Conservation (phyloP, 1,140 invertebrate species). For the Drosophila nikananu region DNA sequence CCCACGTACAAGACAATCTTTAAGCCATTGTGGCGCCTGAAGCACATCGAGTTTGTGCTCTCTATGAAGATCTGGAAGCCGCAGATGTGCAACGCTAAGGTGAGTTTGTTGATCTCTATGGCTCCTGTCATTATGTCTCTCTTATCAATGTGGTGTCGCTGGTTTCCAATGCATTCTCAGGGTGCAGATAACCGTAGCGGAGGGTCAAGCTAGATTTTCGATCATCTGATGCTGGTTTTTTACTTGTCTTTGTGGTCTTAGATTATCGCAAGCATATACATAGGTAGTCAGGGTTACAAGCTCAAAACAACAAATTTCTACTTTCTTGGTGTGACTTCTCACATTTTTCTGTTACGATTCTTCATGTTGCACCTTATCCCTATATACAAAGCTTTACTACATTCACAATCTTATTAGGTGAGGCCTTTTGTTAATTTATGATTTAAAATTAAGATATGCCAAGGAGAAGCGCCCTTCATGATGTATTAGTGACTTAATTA, state of each 20-base stretch:
- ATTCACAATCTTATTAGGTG: not conserved
- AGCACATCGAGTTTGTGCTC: conserved; percentile 96
- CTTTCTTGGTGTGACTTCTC: not conserved
- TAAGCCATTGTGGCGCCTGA: conserved; percentile 96
- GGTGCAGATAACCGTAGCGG: conserved; percentile 9
- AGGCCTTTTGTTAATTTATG: not conserved
- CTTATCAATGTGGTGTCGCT: not conserved
- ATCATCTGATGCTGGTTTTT: not conserved
- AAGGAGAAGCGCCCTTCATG: not conserved
- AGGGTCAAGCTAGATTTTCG: not conserved
- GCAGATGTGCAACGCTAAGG: conserved; percentile 92
- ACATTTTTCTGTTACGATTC: not conserved
- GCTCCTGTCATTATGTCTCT: not conserved
- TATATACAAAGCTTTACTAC: not conserved
- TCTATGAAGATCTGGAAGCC: conserved; percentile 93
- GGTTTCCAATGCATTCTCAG: conserved; percentile 3
- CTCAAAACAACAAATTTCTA: not conserved
- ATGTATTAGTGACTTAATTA: not conserved
- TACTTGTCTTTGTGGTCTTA: not conserved
- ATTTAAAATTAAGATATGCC: not conserved
- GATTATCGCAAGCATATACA: no score
- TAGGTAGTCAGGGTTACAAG: no score
- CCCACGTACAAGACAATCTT: conserved; percentile 95
- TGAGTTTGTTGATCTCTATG: conserved; percentile 58
- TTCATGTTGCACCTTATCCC: no score